Conservation (phyloP, 1,140 invertebrate genomes). For the Plectrocnemia conspersa region DNA sequence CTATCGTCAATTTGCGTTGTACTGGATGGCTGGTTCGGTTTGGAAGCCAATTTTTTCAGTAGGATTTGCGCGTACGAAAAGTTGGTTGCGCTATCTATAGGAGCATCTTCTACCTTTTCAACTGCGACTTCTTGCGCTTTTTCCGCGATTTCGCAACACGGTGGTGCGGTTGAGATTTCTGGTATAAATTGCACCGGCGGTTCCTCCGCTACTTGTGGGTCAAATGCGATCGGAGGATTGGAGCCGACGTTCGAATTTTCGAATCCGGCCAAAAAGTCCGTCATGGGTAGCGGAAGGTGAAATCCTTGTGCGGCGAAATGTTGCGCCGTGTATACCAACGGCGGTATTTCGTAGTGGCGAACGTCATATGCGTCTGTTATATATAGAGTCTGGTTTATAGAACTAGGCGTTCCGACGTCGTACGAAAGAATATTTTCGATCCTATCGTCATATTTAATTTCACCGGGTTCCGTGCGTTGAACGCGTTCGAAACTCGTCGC, state of each 20-base stretch:
- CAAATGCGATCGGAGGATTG: background rate
- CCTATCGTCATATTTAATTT: background rate
- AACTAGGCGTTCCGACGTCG: slow-evolving; percentile 4
- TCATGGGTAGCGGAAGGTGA: slow-evolving; percentile 33
- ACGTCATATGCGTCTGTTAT: slow-evolving; percentile 7
- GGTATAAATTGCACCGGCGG: background rate
- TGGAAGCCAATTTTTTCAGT: slow-evolving; percentile 58
- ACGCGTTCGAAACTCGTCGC: background rate
- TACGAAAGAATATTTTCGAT: background rate
- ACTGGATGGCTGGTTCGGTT: slow-evolving; percentile 56
- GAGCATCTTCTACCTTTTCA: background rate
- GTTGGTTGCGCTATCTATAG: slow-evolving; percentile 40
- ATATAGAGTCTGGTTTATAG: slow-evolving; percentile 7
- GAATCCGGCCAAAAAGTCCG: slow-evolving; percentile 19
- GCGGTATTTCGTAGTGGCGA: slow-evolving; percentile 26
- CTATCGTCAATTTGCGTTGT: background rate
- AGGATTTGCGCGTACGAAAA: slow-evolving; percentile 71
- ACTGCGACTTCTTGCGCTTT: background rate
- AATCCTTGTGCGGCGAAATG: slow-evolving; percentile 34
- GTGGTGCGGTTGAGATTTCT: background rate
- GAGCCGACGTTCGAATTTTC: background rate
- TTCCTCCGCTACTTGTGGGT: background rate
- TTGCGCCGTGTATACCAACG: slow-evolving; percentile 30
- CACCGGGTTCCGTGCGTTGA: background rate
- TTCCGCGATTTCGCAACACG: background rate